Conservation (phyloP, 2,113 vertebrate species). For the Potamarius usumacintae region DNA sequence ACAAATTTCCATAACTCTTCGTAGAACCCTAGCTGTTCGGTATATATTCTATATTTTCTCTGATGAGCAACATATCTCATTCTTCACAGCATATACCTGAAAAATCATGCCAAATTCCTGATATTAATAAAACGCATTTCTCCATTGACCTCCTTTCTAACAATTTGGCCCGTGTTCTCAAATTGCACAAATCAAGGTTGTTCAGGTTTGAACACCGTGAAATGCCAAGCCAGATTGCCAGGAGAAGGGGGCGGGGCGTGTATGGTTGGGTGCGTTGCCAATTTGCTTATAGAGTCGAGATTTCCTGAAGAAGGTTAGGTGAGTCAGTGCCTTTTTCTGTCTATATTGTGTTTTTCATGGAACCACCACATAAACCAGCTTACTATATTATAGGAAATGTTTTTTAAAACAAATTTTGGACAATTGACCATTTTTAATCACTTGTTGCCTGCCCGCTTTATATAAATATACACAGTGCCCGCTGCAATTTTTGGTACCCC, state of each 20-base stretch:
- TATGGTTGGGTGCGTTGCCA: neutral
- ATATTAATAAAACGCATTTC: neutral
- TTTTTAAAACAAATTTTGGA: neutral
- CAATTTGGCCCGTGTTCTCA: neutral
- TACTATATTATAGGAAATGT: neutral
- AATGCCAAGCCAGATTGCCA: neutral
- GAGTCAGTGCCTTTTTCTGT: neutral
- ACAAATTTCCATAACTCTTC: slow-evolving; percentile 21
- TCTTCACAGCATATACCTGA: neutral
- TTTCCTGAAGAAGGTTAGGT: neutral
- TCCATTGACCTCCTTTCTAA: slow-evolving; percentile 8
- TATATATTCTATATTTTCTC: neutral
- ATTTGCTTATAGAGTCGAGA: neutral
- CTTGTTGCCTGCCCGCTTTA: neutral
- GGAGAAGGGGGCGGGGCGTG: no score
- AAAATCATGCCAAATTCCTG: neutral
- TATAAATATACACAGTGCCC: neutral
- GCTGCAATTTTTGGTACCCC: no score
- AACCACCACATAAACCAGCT: neutral
- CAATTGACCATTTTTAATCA: neutral
- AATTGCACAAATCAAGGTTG: neutral
- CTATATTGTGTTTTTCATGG: neutral
- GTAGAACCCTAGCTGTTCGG: neutral
- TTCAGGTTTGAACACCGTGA: neutral
- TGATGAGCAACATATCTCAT: neutral